phyloP scores from a whole-genome alignment of 1,140 invertebrate genomes.

The Pectinophora gossypiella region DNA sequence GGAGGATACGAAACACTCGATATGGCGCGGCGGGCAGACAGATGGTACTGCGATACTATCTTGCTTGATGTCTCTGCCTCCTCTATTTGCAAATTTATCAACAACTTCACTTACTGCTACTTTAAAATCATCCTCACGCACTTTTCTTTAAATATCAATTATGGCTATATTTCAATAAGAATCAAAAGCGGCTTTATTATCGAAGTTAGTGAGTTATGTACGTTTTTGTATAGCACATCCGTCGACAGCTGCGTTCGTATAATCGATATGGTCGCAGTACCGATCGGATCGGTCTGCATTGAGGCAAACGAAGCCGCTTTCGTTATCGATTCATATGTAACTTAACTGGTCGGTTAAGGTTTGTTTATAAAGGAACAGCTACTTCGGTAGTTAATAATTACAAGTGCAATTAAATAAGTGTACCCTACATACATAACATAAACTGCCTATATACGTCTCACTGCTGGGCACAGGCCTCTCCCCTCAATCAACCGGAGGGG shows the following conservation, averaged over 20 bases:
- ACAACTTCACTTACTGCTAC: neutral
- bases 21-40: slow-evolving; percentile 46
- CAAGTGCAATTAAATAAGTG: too few species aligned
- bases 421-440: too few species aligned
- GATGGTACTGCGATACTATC: slow-evolving; percentile 39
- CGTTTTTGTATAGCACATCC: slow-evolving; percentile 34
- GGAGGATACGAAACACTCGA: slow-evolving; percentile 38
- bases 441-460: too few species aligned
- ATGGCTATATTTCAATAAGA: neutral
- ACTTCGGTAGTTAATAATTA: neutral
- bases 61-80: slow-evolving; percentile 29
- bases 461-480: too few species aligned
- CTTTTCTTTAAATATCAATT: neutral
- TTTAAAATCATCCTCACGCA: neutral
- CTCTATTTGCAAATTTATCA: slow-evolving; percentile 30
- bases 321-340: slow-evolving; percentile 53
- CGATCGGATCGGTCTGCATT: slow-evolving; percentile 43
- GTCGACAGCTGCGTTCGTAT: slow-evolving; percentile 53
- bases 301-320: slow-evolving; percentile 51
- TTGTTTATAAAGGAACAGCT: slow-evolving; percentile 17
- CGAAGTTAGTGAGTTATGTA: neutral
- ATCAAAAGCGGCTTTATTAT: neutral
- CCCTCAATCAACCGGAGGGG: too few species aligned
- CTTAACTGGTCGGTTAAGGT: slow-evolving; percentile 37
- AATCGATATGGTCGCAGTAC: slow-evolving; percentile 36